These are phyloP conservation scores for Callocephalon fimbriatum DNA, from an alignment of 2,113 vertebrate genomes.

Conservation along the genomic window DNA sequence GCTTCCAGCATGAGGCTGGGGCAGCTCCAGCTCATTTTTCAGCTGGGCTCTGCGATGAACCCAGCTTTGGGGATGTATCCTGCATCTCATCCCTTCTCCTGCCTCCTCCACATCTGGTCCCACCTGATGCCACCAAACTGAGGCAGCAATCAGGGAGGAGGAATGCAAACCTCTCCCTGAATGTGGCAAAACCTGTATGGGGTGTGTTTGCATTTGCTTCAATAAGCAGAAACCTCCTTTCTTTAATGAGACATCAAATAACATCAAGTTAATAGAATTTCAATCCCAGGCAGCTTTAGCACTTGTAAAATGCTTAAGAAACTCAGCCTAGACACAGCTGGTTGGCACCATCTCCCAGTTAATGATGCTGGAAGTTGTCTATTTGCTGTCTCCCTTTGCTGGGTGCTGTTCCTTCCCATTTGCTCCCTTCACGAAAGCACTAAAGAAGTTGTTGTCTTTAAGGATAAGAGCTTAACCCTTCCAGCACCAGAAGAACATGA, in stretches of 20 bases:
- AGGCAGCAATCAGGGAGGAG: background rate
- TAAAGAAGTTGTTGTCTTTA: background rate
- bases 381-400: background rate
- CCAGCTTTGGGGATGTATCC: background rate
- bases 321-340: background rate
- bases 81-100: background rate
- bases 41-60: background rate
- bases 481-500: background rate
- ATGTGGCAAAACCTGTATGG: accelerated
- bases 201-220: background rate
- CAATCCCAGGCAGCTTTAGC: background rate
- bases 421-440: background rate
- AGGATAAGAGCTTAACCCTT: background rate
- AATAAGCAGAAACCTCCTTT: background rate
- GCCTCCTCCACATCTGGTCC: background rate
- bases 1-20: accelerated
- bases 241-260: background rate
- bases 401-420: background rate
- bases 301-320: background rate
- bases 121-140: background rate
- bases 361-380: background rate
- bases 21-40: background rate
- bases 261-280: background rate
- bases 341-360: background rate
- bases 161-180: background rate